phyloP scores from a whole-genome alignment of 2,113 vertebrate species.

The Oxyruncus cristatus region DNA sequence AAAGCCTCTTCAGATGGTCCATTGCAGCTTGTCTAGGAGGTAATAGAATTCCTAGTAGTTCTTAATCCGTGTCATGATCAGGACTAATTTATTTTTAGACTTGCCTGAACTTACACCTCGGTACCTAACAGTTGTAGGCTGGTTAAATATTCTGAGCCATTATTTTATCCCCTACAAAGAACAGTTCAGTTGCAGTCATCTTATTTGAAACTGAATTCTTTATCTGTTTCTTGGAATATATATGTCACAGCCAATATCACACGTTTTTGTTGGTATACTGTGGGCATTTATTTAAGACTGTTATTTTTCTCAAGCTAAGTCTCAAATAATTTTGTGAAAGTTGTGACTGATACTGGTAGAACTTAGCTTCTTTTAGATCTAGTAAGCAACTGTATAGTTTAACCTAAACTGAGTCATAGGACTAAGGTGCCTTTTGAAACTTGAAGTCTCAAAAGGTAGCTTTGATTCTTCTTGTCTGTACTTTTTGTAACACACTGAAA shows the following conservation, averaged over 20 bases:
- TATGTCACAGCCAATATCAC: background rate
- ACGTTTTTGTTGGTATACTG: background rate
- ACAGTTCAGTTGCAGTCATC: background rate
- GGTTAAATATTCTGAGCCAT: background rate
- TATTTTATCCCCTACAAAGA: background rate
- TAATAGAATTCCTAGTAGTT: background rate
- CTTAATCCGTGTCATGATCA: accelerated
- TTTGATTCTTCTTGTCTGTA: background rate
- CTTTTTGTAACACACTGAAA: background rate
- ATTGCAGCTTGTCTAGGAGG: background rate
- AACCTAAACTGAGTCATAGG: background rate
- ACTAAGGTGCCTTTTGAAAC: background rate
- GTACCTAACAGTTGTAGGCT: background rate
- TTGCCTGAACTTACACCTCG: background rate
- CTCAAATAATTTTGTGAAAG: background rate
- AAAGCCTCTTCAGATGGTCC: background rate
- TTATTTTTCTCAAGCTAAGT: background rate
- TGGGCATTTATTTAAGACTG: background rate
- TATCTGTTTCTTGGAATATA: background rate
- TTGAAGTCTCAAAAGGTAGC: background rate
- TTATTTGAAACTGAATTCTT: background rate
- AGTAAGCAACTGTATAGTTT: background rate
- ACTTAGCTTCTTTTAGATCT: background rate
- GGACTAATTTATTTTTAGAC: background rate
- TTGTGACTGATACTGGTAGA: background rate